phyloP scores from a whole-genome alignment of 2,888 invertebrate genomes.

The Plebejus argus region DNA sequence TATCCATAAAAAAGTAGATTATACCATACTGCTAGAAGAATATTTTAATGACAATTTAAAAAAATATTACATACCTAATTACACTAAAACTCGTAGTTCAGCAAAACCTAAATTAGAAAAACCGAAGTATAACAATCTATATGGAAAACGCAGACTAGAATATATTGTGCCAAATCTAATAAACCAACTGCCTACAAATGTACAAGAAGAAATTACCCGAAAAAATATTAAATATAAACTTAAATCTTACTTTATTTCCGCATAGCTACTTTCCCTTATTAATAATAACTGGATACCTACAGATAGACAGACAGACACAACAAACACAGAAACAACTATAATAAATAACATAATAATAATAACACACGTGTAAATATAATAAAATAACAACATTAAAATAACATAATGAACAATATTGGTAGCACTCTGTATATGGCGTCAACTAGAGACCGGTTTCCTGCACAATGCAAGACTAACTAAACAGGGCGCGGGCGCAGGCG shows the following conservation, averaged over 20 bases:
- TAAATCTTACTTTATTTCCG: background rate
- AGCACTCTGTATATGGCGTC: too few relatives aligned
- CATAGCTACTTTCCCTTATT: too few relatives aligned
- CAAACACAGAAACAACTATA: too few relatives aligned
- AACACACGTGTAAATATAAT: too few relatives aligned
- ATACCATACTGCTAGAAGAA: constrained; percentile 23
- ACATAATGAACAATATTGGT: too few relatives aligned
- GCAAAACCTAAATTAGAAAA: constrained; percentile 3
- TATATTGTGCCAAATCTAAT: constrained; percentile 28
- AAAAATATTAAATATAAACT: constrained; percentile 19
- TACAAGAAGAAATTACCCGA: background rate
- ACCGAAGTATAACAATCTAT: constrained; percentile 23
- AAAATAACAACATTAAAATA: too few relatives aligned
- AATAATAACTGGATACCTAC: too few relatives aligned
- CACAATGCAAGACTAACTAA: too few relatives aligned
- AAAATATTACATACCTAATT: background rate
- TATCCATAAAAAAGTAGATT: constrained; percentile 29
- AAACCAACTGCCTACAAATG: constrained; percentile 9
- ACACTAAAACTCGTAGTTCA: constrained; percentile 18
- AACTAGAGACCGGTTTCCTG: too few relatives aligned
- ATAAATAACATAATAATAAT: too few relatives aligned
- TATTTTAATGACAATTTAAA: constrained; percentile 29
- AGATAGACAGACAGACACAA: too few relatives aligned
- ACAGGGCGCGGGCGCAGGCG: too few relatives aligned
- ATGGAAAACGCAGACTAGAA: constrained; percentile 22